A percentile compares a stretch with the other conserved stretches of the same genome.
These are phyloP conservation scores for Hypselothyrea guttata DNA, from an alignment of 2,888 invertebrate species.

Conservation along the genomic window DNA sequence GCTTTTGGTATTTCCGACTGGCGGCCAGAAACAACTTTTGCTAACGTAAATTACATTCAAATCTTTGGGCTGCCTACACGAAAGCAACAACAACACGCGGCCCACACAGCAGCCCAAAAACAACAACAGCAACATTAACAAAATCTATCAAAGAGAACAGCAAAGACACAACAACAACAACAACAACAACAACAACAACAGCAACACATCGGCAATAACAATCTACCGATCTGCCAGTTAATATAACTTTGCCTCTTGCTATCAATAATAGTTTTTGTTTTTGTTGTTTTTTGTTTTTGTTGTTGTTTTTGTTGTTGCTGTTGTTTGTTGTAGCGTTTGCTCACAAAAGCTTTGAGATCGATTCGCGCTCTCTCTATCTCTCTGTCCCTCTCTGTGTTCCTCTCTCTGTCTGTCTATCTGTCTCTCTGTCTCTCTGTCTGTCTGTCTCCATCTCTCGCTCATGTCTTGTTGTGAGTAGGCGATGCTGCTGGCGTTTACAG, in stretches of 20 bases:
- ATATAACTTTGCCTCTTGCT: slow-evolving; percentile 39
- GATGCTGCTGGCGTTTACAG: slow-evolving; percentile 27
- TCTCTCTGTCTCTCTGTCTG: no score
- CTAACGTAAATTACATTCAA: no score
- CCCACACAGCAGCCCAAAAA: slow-evolving; percentile 46
- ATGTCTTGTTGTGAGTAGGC: slow-evolving; percentile 35
- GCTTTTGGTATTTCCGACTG: no score
- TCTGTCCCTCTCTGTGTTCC: no score
- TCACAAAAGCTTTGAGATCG: background rate
- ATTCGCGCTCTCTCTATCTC: slow-evolving; percentile 3
- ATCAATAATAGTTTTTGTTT: no score
- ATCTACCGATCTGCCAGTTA: slow-evolving; percentile 34
- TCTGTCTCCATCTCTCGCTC: no score
- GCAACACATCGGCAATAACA: background rate
- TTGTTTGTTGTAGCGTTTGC: slow-evolving; percentile 13
- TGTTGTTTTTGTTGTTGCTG: background rate
- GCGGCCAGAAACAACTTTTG: no score
- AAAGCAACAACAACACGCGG: slow-evolving; percentile 28
- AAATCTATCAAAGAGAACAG: slow-evolving; percentile 11
- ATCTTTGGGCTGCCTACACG: background rate
- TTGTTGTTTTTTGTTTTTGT: no score
- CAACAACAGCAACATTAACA: slow-evolving; percentile 8
- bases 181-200: slow-evolving; percentile 10
- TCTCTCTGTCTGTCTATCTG: no score
- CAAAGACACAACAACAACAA: background rate